Conservation (phyloP, 2,797 vertebrate species). For the Danio aesculapii region DNA sequence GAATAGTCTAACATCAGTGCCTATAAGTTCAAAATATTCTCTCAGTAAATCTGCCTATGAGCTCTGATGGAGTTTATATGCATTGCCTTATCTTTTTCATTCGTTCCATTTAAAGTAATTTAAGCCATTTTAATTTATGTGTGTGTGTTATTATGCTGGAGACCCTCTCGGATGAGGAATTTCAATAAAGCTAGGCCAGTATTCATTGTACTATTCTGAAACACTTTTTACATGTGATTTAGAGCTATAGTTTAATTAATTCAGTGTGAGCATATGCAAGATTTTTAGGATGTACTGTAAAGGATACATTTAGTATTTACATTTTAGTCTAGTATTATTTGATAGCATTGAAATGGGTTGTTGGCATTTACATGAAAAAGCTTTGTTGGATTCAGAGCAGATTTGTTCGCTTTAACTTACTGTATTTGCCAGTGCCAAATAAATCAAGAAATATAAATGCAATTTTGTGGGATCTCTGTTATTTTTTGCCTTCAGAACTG, state of each 20-base stretch:
- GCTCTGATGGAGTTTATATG: not conserved
- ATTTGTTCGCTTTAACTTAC: not conserved
- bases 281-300: not conserved
- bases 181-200: not conserved
- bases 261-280: not conserved
- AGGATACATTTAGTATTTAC: not conserved
- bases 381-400: not conserved
- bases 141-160: not conserved
- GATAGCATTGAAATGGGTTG: not conserved
- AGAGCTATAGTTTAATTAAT: not conserved
- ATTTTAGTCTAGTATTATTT: not conserved
- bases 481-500: not conserved
- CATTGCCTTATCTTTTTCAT: not conserved
- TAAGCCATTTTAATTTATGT: not conserved
- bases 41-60: not conserved
- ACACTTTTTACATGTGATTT: not conserved
- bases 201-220: not conserved
- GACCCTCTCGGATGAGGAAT: not conserved
- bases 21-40: not conserved
- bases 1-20: not conserved
- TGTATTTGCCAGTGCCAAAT: constrained; percentile 4
- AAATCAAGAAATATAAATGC: not conserved
- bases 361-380: not conserved
- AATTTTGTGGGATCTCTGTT: not conserved
- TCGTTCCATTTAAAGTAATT: not conserved